Percentiles rank a stretch among this genome's conserved stretches.
Evolutionary conservation across 2,888 invertebrate species (phyloP).

Genomic region (Ormyrus nitidulus): DNA sequence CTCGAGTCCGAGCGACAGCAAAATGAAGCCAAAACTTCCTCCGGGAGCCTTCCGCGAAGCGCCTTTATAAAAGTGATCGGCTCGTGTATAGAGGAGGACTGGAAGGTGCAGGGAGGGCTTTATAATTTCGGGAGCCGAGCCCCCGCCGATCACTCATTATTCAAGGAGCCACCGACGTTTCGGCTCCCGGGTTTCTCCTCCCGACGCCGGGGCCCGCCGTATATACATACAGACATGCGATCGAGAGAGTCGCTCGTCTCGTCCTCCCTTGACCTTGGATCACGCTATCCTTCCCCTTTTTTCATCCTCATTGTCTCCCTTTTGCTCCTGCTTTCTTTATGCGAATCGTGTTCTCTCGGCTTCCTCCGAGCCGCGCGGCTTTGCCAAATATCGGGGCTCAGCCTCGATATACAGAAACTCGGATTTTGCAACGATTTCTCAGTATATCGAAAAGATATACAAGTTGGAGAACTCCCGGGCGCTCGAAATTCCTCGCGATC

Average conservation of each 20-base stretch:
- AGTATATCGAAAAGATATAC: background rate
- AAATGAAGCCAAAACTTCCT: background rate
- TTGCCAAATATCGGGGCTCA: no score
- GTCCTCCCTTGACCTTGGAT: constrained; percentile 67
- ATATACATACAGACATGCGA: constrained; percentile 69
- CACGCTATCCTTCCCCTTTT: constrained; percentile 65
- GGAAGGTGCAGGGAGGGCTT: constrained; percentile 11
- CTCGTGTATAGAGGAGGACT: background rate
- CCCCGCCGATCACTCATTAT: constrained; percentile 68
- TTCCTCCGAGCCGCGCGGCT: background rate
- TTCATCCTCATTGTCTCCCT: background rate
- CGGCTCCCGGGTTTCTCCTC: constrained; percentile 68
- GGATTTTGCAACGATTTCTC: background rate
- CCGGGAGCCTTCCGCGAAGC: background rate
- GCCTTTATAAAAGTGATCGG: constrained; percentile 19
- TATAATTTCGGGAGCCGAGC: constrained; percentile 57
- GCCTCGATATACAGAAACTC: no score
- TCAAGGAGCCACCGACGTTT: constrained; percentile 68
- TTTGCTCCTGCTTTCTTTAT: background rate
- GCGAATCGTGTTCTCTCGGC: background rate
- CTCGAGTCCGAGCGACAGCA: background rate
- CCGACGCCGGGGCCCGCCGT: constrained; percentile 31
- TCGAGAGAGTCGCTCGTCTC: constrained; percentile 60
- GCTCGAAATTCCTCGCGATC: no score
- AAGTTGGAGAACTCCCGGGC: no score